phyloP scores from a whole-genome alignment of 2,888 invertebrate species.

The Caenorhabditis angaria region DNA sequence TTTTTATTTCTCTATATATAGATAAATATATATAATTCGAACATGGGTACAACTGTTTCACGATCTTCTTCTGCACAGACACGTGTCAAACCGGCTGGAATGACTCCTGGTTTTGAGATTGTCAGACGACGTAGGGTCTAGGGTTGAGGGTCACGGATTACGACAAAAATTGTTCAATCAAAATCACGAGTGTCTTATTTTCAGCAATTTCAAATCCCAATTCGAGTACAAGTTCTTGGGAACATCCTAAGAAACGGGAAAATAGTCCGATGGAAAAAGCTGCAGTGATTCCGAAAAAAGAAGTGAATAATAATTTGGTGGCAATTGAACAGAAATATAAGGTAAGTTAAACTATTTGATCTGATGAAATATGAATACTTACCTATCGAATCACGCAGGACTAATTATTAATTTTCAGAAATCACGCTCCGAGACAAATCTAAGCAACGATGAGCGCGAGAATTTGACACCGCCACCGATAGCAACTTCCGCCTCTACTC shows the following conservation, averaged over 20 bases:
- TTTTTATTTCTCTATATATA: too few species aligned
- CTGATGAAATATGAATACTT: too few species aligned
- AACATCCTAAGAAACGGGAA: slow-evolving; percentile 32
- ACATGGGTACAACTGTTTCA: slow-evolving; percentile 38
- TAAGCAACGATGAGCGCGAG: slow-evolving; percentile 30
- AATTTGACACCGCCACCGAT: slow-evolving; percentile 21
- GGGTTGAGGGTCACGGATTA: too few species aligned
- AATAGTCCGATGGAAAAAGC: neutral
- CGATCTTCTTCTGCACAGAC: slow-evolving; percentile 33
- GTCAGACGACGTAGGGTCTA: neutral
- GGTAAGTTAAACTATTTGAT: slow-evolving; percentile 2
- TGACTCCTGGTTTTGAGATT: neutral
- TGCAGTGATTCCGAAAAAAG: slow-evolving; percentile 20
- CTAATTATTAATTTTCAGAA: slow-evolving; percentile 19
- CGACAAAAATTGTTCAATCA: neutral
- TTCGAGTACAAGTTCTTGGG: slow-evolving; percentile 52
- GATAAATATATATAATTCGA: neutral
- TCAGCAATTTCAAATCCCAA: slow-evolving; percentile 39
- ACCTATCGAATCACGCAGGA: too few species aligned
- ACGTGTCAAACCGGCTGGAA: slow-evolving; percentile 15
- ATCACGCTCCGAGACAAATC: slow-evolving; percentile 35
- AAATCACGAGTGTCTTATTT: neutral
- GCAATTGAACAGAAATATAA: slow-evolving; percentile 14
- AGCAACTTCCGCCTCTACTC: too few species aligned
- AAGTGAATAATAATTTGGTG: slow-evolving; percentile 36